Percentiles rank a stretch among this genome's conserved stretches.
phyloP scores from a whole-genome alignment of 92 coral and sea anemone genomes.

The Pocillopora meandrina region DNA sequence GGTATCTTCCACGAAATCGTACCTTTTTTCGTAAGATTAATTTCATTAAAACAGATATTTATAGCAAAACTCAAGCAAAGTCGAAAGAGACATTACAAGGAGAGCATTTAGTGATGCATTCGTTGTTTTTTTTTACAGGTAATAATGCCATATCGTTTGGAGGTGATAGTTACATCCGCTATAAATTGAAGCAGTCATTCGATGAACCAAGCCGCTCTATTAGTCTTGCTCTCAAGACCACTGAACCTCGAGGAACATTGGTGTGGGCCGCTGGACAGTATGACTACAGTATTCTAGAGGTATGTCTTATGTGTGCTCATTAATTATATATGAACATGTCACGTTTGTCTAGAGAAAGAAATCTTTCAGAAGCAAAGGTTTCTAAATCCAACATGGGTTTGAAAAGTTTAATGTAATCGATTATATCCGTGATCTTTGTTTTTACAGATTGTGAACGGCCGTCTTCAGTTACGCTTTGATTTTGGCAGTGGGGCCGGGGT shows the following conservation, averaged over 20 bases:
- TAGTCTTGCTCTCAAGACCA: constrained; percentile 90
- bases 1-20: constrained; percentile 40
- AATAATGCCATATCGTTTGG: constrained; percentile 69
- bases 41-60: neutral
- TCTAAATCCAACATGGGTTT: too few relatives aligned
- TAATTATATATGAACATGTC: too few relatives aligned
- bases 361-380: too few relatives aligned
- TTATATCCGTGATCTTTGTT: neutral
- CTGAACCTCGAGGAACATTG: constrained; percentile 87
- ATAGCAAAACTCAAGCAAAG: neutral
- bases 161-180: constrained; percentile 85
- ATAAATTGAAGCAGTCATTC: constrained; percentile 74
- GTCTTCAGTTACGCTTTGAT: constrained; percentile 91
- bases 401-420: too few relatives aligned
- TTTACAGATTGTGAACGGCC: constrained; percentile 87
- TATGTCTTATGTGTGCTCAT: constrained; percentile 11
- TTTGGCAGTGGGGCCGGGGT: constrained; percentile 97
- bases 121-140: constrained; percentile 40
- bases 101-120: neutral
- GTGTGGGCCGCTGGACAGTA: constrained; percentile 93
- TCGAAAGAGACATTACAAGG: neutral
- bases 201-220: constrained; percentile 89
- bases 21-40: neutral
- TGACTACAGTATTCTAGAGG: constrained; percentile 96
- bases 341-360: too few relatives aligned